Evolutionary conservation across 2,888 invertebrate species (phyloP).

Genomic region (Epirrita christyi): DNA sequence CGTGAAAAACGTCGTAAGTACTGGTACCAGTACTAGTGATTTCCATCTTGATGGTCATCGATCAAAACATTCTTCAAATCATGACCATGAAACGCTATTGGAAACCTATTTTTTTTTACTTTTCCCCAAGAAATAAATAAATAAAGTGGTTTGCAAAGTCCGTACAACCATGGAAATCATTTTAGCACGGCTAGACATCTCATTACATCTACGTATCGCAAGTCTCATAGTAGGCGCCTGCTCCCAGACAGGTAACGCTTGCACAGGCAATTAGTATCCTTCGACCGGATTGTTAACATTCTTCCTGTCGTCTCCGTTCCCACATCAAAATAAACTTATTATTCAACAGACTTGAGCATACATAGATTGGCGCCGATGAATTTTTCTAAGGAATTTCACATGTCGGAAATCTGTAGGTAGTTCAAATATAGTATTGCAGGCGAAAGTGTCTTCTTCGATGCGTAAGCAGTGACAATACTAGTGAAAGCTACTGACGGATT

Average conservation of each 20-base stretch:
- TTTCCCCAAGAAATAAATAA: no score
- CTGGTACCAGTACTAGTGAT: no score
- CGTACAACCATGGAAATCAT: constrained; percentile 12
- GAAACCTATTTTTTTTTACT: no score
- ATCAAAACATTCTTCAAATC: constrained; percentile 16
- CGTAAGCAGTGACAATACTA: constrained; percentile 35
- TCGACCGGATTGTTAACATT: constrained; percentile 69
- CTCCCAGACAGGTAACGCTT: constrained; percentile 55
- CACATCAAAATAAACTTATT: constrained; percentile 55
- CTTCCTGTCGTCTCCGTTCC: constrained; percentile 64
- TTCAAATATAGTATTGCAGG: constrained; percentile 27
- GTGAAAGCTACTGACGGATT: constrained; percentile 39
- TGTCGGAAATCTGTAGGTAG: constrained; percentile 31
- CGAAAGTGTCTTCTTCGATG: constrained; percentile 37
- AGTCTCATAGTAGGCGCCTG: constrained; percentile 50
- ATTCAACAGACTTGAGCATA: constrained; percentile 29
- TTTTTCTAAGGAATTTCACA: constrained; percentile 37
- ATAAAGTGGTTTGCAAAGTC: not conserved
- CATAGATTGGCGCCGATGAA: constrained; percentile 34
- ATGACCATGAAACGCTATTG: no score
- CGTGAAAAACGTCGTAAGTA: no score
- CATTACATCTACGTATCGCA: constrained; percentile 15
- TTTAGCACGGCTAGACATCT: constrained; percentile 2
- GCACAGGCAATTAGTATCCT: constrained; percentile 69
- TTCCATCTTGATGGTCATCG: not conserved